Conservation (phyloP, 2,888 invertebrate species). For the Nymphalis c-album region DNA sequence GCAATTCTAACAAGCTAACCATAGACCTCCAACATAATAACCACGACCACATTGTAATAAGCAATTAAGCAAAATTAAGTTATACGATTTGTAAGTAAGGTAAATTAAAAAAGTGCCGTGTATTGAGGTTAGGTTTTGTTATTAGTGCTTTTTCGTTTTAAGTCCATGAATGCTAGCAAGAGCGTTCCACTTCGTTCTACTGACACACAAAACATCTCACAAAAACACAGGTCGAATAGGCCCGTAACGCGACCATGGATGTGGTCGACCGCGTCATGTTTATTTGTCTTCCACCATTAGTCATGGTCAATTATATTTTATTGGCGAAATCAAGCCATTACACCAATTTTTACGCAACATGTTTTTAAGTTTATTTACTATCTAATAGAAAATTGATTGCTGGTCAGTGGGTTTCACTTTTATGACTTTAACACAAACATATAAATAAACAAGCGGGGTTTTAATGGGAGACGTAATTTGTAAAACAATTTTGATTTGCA, state of each 20-base stretch:
- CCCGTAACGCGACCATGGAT: conserved; percentile 44
- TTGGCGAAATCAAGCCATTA: conserved; percentile 29
- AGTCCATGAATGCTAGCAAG: conserved; percentile 21
- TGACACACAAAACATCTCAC: conserved; percentile 44
- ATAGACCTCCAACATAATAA: too few species aligned
- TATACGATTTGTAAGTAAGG: background rate
- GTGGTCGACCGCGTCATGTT: conserved; percentile 42
- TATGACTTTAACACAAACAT: background rate
- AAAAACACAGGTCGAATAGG: conserved; percentile 44
- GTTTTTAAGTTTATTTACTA: background rate
- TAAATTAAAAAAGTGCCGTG: conserved; percentile 9
- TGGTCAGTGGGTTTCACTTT: too few species aligned
- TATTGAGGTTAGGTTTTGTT: conserved; percentile 31
- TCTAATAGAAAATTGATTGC: background rate
- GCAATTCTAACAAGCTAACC: background rate
- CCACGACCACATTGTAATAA: too few species aligned
- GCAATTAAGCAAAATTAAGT: background rate
- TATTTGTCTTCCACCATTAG: conserved; percentile 53
- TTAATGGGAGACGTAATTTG: too few species aligned
- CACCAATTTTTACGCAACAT: background rate
- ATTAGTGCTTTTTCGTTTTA: conserved; percentile 29
- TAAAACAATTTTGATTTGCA: too few species aligned
- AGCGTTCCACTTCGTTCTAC: conserved; percentile 28
- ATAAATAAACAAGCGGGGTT: background rate
- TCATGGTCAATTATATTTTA: conserved; percentile 46